Conservation (phyloP, 2,888 invertebrate genomes). For the Vesta saturnalis region DNA sequence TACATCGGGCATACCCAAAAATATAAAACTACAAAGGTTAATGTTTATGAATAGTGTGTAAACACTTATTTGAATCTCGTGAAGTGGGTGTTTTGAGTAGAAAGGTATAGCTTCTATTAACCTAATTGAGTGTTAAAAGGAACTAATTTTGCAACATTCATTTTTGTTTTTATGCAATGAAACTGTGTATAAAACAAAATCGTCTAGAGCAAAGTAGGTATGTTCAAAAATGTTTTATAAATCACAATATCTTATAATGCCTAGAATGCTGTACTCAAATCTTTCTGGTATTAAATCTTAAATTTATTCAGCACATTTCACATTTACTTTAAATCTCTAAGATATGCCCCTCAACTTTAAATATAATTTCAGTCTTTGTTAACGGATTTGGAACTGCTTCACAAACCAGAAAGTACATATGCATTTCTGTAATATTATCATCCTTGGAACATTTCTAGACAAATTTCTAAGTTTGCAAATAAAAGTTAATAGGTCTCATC, state of each 20-base stretch:
- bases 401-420: neutral
- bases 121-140: too few relatives aligned
- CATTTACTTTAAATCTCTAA: neutral
- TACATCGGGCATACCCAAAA: too few relatives aligned
- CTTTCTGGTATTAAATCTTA: neutral
- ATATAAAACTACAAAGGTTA: too few relatives aligned
- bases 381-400: neutral
- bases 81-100: too few relatives aligned
- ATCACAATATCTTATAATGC: neutral
- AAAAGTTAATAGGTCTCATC: neutral
- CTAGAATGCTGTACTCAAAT: neutral
- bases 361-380: neutral
- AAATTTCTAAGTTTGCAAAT: neutral
- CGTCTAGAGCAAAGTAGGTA: neutral
- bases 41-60: too few relatives aligned
- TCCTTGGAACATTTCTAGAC: neutral
- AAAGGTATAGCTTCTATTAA: too few relatives aligned
- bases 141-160: too few relatives aligned
- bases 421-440: neutral
- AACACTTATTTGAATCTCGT: too few relatives aligned
- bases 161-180: too few relatives aligned
- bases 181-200: too few relatives aligned
- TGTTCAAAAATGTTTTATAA: neutral
- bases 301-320: constrained; percentile 1
- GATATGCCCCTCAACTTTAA: neutral